Base-by-base conservation (phyloP, 2,113 vertebrate species). In the Nansenia antarctica region DNA sequence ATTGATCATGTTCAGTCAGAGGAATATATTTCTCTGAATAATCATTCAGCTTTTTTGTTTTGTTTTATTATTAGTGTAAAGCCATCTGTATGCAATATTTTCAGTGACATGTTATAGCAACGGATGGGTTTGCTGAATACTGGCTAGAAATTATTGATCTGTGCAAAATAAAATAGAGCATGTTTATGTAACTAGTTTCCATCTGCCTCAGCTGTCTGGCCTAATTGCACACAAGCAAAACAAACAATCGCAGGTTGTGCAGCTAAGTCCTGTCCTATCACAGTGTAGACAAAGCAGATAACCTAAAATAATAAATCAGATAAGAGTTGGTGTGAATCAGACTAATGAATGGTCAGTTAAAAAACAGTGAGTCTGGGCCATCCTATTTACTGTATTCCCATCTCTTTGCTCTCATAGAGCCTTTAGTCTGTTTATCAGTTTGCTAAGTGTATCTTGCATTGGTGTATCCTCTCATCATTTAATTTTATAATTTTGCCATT, bases 151-250 rank as follows among this genome's bases (percentile, higher is more conserved):
- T 55, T 83, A 88, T 90, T 80, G 85, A 89, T 89, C 79, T 76
- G 58, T 75, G 73, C 69, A 52, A 70, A 64, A 69, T 75, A 76
- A 85, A 83, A 80, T 73, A 77, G 79, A 85, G 73, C 78, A 73
- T 67, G 72, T 90, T 91, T 91, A 87, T 83, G 79, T 87, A 91
- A 91, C 78, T 70, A 84, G 69, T 89, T 91, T 88, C 90, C 87
- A 88, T 89, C 74, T 74, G 78, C 70, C 76, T 82, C 76, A 74
- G 73, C 66, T 81, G 83, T 78, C 81, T 47, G 35, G 47, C 70
- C 73, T 79, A 77, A 85, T 78, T 72, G 73, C 79, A 80, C 71
- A 62, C 80, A 83, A 76, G 74, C 78, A 79, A 81, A 86, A 82
- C 73, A 85, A 85, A 82, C 79, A 84, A 67, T 67, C 70, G 49